Base-by-base conservation (phyloP, 2,113 vertebrate species). In the Ophthalmolycus amberensis region DNA sequence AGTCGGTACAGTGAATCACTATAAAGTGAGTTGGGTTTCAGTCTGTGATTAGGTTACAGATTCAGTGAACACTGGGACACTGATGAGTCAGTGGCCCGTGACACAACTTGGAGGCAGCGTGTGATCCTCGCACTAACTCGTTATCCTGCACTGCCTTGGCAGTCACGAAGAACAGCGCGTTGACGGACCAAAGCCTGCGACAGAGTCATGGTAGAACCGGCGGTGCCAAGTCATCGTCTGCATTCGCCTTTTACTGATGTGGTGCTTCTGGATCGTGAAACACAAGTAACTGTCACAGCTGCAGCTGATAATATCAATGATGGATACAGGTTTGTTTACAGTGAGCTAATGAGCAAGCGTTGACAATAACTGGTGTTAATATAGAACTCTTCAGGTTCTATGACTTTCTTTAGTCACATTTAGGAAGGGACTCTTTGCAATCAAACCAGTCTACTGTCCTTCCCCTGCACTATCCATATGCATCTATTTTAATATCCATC, bases 1-100 rank as follows among this genome's bases (percentile, higher is more conserved):
- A 50, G 63, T 58, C 29, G 29, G 20, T 63, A 10, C 7, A 6
- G 42, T 77, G 56, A 83, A 52, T 87, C 88, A 66, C 48, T 9
- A 52, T 69, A 11, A 77, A 68, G 73, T 56, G 72, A 84, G 42
- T 37, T 79, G 10, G 66, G 59, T 83, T 72, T 83, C 81, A 80
- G 77, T 46, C 74, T 11, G 59, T 32, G 82, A 76, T 89, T 34
- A 15, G 54, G 71, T 83, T 85, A 59, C 84, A 52, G 25, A 27
- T 67, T 66, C 44, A 1, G 50, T 27, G 22, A 80, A 40, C 37
- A 25, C 54, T 3, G 42, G 54, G 64, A 58, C 50, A 15, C 46
- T 18, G 74, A 78, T 84, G 88, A 90, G 59, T 88, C 84, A 82
- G 71, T 9, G 63, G n/a, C 65, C 69, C 71, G 78, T 75, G 67